phyloP scores from a whole-genome alignment of 1,140 invertebrate species.

The Lucilia cuprina region DNA sequence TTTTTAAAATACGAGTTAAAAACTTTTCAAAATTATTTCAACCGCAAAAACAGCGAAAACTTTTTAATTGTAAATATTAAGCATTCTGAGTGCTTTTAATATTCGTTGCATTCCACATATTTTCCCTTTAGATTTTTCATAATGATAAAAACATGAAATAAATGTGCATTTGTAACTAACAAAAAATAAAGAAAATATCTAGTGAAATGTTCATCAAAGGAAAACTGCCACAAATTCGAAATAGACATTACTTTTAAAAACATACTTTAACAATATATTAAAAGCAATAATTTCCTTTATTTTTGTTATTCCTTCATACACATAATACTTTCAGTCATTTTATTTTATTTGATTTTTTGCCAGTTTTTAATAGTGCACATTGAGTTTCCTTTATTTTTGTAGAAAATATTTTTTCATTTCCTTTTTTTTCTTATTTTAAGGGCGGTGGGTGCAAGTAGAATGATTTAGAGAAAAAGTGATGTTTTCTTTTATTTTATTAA shows the following conservation, averaged over 20 bases:
- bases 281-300: neutral
- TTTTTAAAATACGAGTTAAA: too few species aligned
- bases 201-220: neutral
- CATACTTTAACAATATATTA: neutral
- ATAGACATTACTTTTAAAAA: neutral
- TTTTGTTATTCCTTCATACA: neutral
- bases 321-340: neutral
- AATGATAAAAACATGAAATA: neutral
- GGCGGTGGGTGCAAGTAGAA: too few species aligned
- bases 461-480: neutral
- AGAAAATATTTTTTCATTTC: neutral
- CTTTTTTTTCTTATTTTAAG: neutral
- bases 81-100: too few species aligned
- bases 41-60: too few species aligned
- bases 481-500: conserved; percentile 5
- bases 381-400: neutral
- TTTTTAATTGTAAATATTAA: too few species aligned
- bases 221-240: neutral
- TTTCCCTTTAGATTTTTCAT: too few species aligned
- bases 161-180: neutral
- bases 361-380: neutral
- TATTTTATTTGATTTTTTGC: neutral
- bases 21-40: too few species aligned
- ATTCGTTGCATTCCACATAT: too few species aligned
- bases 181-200: neutral